phyloP scores from a whole-genome alignment of 2,888 invertebrate genomes.

The Octonoba sinensis region DNA sequence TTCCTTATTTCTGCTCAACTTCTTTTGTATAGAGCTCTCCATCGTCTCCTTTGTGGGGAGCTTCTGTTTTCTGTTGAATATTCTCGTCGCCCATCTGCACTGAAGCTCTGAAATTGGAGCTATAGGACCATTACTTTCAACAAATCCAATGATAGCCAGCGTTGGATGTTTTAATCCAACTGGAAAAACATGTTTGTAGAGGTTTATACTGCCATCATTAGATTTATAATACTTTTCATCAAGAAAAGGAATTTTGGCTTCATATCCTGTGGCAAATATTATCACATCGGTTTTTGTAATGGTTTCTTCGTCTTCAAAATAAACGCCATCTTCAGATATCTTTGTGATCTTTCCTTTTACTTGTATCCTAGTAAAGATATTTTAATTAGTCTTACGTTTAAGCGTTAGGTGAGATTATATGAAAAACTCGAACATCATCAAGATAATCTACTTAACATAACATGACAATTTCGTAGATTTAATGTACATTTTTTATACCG shows the following conservation, averaged over 20 bases:
- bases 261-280: constrained; percentile 66
- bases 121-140: constrained; percentile 81
- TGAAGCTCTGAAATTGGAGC: constrained; percentile 89
- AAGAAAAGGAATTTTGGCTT: constrained; percentile 58
- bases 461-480: no score
- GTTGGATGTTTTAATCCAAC: constrained; percentile 81
- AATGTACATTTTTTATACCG: no score
- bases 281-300: constrained; percentile 44
- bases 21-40: neutral
- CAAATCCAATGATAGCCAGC: constrained; percentile 86
- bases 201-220: constrained; percentile 7
- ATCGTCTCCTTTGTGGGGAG: constrained; percentile 68
- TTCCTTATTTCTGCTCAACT: neutral
- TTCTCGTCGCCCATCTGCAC: constrained; percentile 73
- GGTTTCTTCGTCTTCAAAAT: constrained; percentile 69
- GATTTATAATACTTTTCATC: constrained; percentile 38
- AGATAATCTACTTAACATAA: no score
- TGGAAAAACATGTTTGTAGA: constrained; percentile 58
- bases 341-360: constrained; percentile 69
- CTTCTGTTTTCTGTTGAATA: constrained; percentile 76
- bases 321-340: constrained; percentile 68
- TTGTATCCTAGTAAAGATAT: constrained; percentile 66
- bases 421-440: no score
- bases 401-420: no score
- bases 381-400: no score